phyloP scores from a whole-genome alignment of 2,113 vertebrate genomes.

The Chloebia gouldiae region DNA sequence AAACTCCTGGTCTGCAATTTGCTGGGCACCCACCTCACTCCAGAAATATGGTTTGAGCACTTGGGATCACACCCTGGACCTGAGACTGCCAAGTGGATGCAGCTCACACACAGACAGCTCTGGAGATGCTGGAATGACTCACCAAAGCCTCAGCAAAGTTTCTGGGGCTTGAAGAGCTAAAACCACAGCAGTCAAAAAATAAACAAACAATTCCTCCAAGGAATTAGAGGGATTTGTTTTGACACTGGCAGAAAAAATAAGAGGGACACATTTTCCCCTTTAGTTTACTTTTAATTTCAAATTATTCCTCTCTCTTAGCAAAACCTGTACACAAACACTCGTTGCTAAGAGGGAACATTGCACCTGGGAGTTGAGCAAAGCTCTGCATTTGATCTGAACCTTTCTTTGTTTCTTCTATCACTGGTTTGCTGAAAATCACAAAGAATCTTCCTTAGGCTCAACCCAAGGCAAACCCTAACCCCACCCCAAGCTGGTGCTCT shows the following conservation, averaged over 20 bases:
- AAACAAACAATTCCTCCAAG: background rate
- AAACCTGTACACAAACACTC: constrained; percentile 19
- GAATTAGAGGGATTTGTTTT: background rate
- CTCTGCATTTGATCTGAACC: constrained; percentile 3
- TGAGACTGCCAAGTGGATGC: background rate
- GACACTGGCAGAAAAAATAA: background rate
- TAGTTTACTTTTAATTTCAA: constrained; percentile 46
- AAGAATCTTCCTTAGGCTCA: background rate
- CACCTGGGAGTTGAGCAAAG: constrained; percentile 7
- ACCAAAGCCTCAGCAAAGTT: background rate
- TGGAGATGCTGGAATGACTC: background rate
- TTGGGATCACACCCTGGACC: background rate
- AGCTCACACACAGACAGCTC: background rate
- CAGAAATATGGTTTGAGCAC: background rate
- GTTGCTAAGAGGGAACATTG: constrained; percentile 23
- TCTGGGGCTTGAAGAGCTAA: background rate
- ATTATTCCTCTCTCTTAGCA: background rate
- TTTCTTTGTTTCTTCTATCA: background rate
- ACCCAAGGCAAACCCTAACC: background rate
- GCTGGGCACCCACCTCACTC: background rate
- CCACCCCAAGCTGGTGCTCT: background rate
- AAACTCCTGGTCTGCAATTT: background rate
- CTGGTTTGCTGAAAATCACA: background rate
- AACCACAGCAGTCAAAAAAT: background rate
- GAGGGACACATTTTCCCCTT: background rate